phyloP scores from a whole-genome alignment of 2,797 vertebrate genomes.

The Enoplosus armatus region DNA sequence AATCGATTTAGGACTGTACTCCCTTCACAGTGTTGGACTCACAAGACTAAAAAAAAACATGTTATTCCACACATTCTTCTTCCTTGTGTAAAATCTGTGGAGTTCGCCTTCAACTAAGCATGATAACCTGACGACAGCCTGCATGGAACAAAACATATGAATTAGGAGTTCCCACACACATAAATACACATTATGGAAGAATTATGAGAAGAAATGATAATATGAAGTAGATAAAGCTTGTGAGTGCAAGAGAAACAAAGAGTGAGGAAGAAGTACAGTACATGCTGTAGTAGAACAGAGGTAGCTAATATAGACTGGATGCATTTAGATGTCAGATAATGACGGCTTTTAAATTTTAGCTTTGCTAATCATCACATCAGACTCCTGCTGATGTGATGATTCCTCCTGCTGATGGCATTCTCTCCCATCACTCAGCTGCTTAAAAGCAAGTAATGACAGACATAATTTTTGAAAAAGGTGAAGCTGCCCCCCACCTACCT shows the following conservation, averaged over 20 bases:
- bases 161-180: neutral
- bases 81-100: neutral
- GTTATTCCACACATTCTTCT: no score
- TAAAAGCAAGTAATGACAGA: constrained; percentile 23
- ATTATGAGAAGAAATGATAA: neutral
- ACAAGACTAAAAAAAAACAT: no score
- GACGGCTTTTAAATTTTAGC: neutral
- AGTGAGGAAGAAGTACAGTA: no score
- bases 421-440: neutral
- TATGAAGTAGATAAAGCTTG: neutral
- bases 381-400: constrained; percentile 6
- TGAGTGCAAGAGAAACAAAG: neutral
- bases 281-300: neutral
- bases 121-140: neutral
- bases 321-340: constrained; percentile 4
- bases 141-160: neutral
- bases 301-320: neutral
- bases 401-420: no score
- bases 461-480: neutral
- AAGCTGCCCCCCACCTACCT: neutral
- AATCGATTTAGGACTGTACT: neutral
- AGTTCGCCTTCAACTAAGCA: neutral
- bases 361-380: constrained; percentile 8
- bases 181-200: neutral
- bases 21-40: neutral